phyloP scores from a whole-genome alignment of 2,797 vertebrate genomes.

The Crocodylus rhombifer region DNA sequence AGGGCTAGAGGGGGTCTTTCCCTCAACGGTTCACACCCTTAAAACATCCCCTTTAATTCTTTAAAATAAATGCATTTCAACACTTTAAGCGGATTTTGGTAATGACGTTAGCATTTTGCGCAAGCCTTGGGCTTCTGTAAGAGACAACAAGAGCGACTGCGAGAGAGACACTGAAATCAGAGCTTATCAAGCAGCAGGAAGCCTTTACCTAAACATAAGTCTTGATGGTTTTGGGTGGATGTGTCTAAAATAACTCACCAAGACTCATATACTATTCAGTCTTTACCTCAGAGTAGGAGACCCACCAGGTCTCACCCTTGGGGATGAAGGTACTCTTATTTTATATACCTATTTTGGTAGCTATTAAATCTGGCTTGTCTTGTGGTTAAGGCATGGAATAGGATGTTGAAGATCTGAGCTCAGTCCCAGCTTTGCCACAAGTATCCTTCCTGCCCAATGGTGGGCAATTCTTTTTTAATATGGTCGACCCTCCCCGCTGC shows the following conservation, averaged over 20 bases:
- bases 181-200: constrained; percentile 42
- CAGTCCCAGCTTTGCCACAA: constrained; percentile 51
- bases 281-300: constrained; percentile 24
- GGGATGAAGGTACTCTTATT: background rate
- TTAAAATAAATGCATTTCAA: background rate
- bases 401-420: constrained; percentile 60
- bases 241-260: constrained; percentile 16
- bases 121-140: background rate
- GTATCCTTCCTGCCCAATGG: background rate
- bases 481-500: background rate
- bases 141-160: background rate
- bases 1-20: background rate
- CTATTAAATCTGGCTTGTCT: constrained; percentile 39
- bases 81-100: background rate
- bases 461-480: background rate
- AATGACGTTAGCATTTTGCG: background rate
- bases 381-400: constrained; percentile 47
- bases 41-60: background rate
- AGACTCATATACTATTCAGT: background rate
- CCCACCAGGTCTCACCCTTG: background rate
- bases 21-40: background rate
- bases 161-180: constrained; percentile 31
- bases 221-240: background rate
- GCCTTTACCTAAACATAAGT: constrained; percentile 42
- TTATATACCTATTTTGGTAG: constrained; percentile 27